Evolutionary conservation across 2,888 invertebrate genomes (phyloP), one percentile per base, ranked within the genome.

Genomic region (Megaustenia siamemsis): DNA sequence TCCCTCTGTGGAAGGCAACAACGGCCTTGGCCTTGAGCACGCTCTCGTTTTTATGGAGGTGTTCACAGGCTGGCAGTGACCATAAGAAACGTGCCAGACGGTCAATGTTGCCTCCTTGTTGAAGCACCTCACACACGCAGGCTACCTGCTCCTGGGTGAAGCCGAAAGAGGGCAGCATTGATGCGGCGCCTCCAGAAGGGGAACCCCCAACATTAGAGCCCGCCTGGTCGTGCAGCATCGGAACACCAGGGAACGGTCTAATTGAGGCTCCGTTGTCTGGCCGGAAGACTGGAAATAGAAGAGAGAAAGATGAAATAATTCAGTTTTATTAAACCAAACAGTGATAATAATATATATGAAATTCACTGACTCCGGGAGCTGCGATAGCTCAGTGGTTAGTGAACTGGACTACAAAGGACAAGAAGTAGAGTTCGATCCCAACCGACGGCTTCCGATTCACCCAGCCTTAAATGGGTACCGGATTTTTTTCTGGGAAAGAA

Each of bases 61-160:
- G 95, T 90, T 98, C 97, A 88, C 93, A 94, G 24, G 96, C 96
- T 10, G 98, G 98, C 86, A 98, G 94, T 85, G 97, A 97, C 96
- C 97, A 97, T 49, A 98, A 94, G 93, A 98, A 98, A 77, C 96
- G 94, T 0, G 97, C 96, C 86, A 98, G 95, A 90, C 97, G 96
- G 86, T 94, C 94, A 40, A 94, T 93, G 89, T 94, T 93, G 5
- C 94, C 93, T 28, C 93, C 92, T 87, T 94, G 94, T 87, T 94
- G 94, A 15, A 94, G 90, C 94, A 98, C 97, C 96, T 99, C 99
- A 95, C 99, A 99, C 84, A 99, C 99, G 95, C 99, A 99, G 89
- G 99, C 98, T 93, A 99, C 99, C 95, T 99, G 99, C 95, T 99
- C 98, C 95, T 98, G 98, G 91, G 98, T 98, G 95, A 99, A 99